Evolutionary conservation across 1,140 invertebrate genomes (phyloP), one percentile per base, ranked within the genome.

Genomic region (Diplogasteroides magnus): DNA sequence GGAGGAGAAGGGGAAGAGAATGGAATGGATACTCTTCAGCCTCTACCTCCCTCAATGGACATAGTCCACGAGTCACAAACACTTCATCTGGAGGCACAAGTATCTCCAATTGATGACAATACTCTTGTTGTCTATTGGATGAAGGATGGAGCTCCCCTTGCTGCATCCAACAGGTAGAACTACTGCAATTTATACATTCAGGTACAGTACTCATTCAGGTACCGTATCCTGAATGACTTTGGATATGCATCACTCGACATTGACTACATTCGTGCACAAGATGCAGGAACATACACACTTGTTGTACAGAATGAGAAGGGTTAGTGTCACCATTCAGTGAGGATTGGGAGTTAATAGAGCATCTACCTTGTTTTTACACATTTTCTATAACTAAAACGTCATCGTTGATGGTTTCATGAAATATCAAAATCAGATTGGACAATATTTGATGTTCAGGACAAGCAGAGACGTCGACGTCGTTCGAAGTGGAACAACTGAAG

Each of bases 231-330:
- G 48, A 79, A 81, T 80, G 93, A 96, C 84, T 97, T 97, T 86
- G 93, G 93, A 76, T 96, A 94, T 76, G 90, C 94, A 62, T 91
- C 92, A 56, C 85, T 97, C 72, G 93, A 96, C 83, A 93, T 97
- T 78, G 88, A 88, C 61, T 91, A 94, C 74, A 88, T 90, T 62
- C 90, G 94, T 61, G 89, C 92, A 2, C 92, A 94, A 86, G 95
- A 98, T 85, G 91, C 90, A 69, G 96, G 96, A 59, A 89, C 92
- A 85, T 96, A 96, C 83, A 91, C 90, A 0, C 91, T 93, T 2
- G 89, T 90, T 77, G 92, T 91, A 14, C 64, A 19, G 37, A 48
- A 48, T 48, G 37, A 55, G 6, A 96, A 48, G 37, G 37, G 37
- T 48, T 48, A 11, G 37, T 48, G 6, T n/a, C n/a, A n/a, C n/a